phyloP scores from a whole-genome alignment of 1,140 invertebrate genomes.

The Drosophila suzukii region DNA sequence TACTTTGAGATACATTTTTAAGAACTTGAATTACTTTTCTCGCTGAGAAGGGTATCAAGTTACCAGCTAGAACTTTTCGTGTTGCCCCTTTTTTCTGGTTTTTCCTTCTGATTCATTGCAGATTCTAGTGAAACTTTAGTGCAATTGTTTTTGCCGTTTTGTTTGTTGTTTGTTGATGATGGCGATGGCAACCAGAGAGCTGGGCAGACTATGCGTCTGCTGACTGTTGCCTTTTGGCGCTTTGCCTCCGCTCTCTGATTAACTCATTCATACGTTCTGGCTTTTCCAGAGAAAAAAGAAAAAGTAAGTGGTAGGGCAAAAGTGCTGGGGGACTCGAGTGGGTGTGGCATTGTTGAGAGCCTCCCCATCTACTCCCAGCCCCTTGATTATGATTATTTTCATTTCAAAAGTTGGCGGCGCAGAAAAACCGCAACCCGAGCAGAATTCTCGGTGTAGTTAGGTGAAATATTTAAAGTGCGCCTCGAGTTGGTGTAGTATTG shows the following conservation, averaged over 20 bases:
- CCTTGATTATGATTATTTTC: constrained; percentile 66
- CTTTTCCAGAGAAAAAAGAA: constrained; percentile 23
- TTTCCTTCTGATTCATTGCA: constrained; percentile 68
- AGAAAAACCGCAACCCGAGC: constrained; percentile 55
- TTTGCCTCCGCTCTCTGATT: constrained; percentile 68
- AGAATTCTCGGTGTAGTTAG: constrained; percentile 68
- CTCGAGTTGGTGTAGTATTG: constrained; percentile 36
- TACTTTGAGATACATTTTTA: neutral
- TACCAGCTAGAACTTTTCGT: constrained; percentile 7
- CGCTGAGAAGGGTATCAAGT: constrained; percentile 29
- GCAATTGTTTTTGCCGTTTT: constrained; percentile 53
- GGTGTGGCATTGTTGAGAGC: constrained; percentile 49
- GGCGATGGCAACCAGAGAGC: constrained; percentile 53
- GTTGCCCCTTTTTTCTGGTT: constrained; percentile 29
- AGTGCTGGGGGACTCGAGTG: constrained; percentile 13
- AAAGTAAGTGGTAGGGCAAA: neutral
- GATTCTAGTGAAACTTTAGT: constrained; percentile 70
- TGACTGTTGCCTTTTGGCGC: constrained; percentile 68
- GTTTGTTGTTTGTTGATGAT: constrained; percentile 49
- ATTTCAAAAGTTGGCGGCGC: constrained; percentile 66
- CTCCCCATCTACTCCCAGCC: constrained; percentile 22
- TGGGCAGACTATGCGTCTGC: constrained; percentile 62
- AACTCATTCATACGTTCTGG: constrained; percentile 74
- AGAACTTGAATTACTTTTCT: neutral
- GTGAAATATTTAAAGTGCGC: constrained; percentile 74